phyloP scores from a whole-genome alignment of 2,888 invertebrate species.

The Vanessa cardui region DNA sequence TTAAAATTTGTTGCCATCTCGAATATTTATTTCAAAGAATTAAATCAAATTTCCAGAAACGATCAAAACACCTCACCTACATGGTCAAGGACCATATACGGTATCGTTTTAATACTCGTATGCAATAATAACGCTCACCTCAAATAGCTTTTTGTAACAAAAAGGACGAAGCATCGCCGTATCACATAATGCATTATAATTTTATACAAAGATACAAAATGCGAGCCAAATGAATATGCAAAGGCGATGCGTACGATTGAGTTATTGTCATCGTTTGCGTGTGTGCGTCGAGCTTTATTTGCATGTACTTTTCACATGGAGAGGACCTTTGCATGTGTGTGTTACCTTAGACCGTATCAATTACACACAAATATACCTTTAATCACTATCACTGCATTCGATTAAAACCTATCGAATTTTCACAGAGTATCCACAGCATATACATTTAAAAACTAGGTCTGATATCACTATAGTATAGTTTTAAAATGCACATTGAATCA shows the following conservation, averaged over 20 bases:
- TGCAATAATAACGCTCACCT: neutral
- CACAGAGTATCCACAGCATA: too few species aligned
- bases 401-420: too few species aligned
- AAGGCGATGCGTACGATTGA: constrained; percentile 74
- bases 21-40: too few species aligned
- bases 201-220: constrained; percentile 82
- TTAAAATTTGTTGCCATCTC: too few species aligned
- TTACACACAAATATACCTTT: neutral
- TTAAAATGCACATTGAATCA: neutral
- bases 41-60: neutral
- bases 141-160: constrained; percentile 33
- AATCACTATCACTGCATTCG: too few species aligned
- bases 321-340: constrained; percentile 35
- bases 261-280: constrained; percentile 68
- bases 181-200: constrained; percentile 82
- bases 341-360: constrained; percentile 9
- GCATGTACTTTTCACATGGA: constrained; percentile 39
- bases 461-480: too few species aligned
- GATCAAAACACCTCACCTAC: too few species aligned
- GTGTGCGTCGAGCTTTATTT: constrained; percentile 56
- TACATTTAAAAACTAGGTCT: too few species aligned
- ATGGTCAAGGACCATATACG: too few species aligned
- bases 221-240: constrained; percentile 80
- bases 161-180: constrained; percentile 46
- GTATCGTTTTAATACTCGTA: neutral